Evolutionary conservation across 2,797 vertebrate genomes (phyloP), one percentile per base, ranked within the genome.

Genomic region (Hydrolagus colliei): DNA sequence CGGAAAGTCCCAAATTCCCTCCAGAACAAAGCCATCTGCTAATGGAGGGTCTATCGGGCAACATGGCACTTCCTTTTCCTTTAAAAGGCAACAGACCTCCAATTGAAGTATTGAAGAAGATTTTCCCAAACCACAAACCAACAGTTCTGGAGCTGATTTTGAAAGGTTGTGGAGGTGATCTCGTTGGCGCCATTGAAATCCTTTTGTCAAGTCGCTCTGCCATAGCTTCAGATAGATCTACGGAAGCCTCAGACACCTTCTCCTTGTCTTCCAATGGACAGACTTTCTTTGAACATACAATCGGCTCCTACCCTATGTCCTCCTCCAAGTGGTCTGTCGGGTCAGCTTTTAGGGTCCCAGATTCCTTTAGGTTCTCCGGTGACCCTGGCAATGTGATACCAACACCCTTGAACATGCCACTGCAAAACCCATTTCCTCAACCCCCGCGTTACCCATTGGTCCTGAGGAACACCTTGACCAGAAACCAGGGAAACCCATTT

Each of bases 251-350:
- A 0, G 96, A 98, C 27, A 87, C 94, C 41, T 92, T 97, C 3
- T 91, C 96, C 87, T 88, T 98, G 87, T 96, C 96, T 14, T 91
- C 96, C 18, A 96, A 93, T 0, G 95, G 96, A 91, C 97, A 97
- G 65, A 41, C 79, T 88, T 91, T 98, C 87, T 96, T 98, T 68
- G 97, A 99, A 90, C 96, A 96, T 89, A 92, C 96, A 0, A 88
- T 99, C 89, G 93, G 95, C 88, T 95, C 97, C 1, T 99, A 97
- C 52, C 97, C 97, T 5, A 91, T 97, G 85, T 93, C 96, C 18
- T 95, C 96, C 35, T 96, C 97, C 86, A 99, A 98, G 87, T 99
- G 98, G 98, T 99, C 97, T 0, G 96, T 98, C 88, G 98, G 97
- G 86, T 99, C 97, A 0, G 98, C 97, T 0, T 99, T 99, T 90